Evolutionary conservation across 2,797 vertebrate genomes (phyloP), one percentile per base, ranked within the genome.

Genomic region (Apogon hyalosoma): DNA sequence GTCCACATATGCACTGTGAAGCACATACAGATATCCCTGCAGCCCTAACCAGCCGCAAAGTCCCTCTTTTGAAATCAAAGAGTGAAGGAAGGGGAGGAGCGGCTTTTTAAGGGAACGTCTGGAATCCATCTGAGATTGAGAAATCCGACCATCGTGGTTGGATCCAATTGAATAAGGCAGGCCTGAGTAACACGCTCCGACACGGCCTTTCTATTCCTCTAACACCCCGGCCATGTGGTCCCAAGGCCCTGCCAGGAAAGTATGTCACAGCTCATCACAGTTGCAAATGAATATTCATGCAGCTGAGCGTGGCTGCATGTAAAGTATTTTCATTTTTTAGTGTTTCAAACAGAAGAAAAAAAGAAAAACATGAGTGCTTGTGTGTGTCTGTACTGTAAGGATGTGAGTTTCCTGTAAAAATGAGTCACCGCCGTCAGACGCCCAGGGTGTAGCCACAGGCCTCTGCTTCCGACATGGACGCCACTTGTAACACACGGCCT

Each of bases 251-350:
- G 92, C 93, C 92, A 94, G 90, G 66, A 83, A 88, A 77, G 79
- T 88, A 85, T 92, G 92, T 93, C 93, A 92, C 88, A 89, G 89
- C 90, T 82, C 92, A 83, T 88, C 92, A 92, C 92, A 94, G 90
- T 92, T 93, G 90, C 71, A 39, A 67, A 93, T 94, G 93, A 93
- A 94, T 94, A 94, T 94, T 93, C 93, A 93, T 93, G 88, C 69
- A 46, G 73, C 63, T 68, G 71, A 80, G 85, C 64, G 77, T 68
- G 86, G 75, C 71, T 75, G 82, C 77, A 83, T 79, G 85, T 36
- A 71, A 84, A 83, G 75, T 79, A 75, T 87, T 85, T 82, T 73
- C 66, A 79, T 59, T 50, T 72, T 75, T 67, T 43, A 52, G 52
- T 24, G 69, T 10, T 53, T 75, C 58, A 63, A 62, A 54, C 52